Percentiles rank a stretch among this genome's conserved stretches.
Evolutionary conservation across 2,888 invertebrate species (phyloP).

Genomic region (Papilio elwesi): DNA sequence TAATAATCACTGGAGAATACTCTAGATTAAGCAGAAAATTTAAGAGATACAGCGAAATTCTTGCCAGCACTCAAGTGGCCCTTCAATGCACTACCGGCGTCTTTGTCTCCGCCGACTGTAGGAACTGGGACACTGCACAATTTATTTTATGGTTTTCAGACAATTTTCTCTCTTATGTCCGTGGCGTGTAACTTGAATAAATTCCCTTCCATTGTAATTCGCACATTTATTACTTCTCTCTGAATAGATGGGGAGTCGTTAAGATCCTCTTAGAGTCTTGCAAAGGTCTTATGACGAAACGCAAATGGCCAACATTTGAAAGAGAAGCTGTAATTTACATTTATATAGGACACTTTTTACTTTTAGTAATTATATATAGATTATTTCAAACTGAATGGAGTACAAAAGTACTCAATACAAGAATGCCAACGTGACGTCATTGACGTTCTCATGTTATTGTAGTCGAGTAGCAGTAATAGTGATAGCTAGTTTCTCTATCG

Average conservation of each 20-base stretch:
- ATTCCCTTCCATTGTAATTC: constrained; percentile 36
- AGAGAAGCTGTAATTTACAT: not conserved
- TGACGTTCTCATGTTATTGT: no score
- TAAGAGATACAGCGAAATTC: constrained; percentile 78
- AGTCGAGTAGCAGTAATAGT: no score
- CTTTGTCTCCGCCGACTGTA: constrained; percentile 50
- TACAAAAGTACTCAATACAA: no score
- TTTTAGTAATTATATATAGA: not conserved
- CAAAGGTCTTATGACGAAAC: constrained; percentile 25
- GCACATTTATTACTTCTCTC: constrained; percentile 26
- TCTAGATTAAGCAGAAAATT: constrained; percentile 73
- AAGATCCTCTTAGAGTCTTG: constrained; percentile 33
- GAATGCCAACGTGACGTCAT: no score
- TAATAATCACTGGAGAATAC: constrained; percentile 74
- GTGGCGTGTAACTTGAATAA: constrained; percentile 37
- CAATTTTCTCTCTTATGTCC: constrained; percentile 41
- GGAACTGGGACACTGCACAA: constrained; percentile 54
- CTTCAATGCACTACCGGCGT: constrained; percentile 53
- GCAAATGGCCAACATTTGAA: constrained; percentile 19
- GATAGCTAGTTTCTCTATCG: no score
- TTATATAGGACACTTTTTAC: not conserved
- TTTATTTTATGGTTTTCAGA: constrained; percentile 62
- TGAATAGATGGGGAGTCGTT: constrained; percentile 37
- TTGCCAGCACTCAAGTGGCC: constrained; percentile 75
- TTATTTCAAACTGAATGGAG: no score